phyloP scores from a whole-genome alignment of 2,113 vertebrate species.

The Aramus guarauna region DNA sequence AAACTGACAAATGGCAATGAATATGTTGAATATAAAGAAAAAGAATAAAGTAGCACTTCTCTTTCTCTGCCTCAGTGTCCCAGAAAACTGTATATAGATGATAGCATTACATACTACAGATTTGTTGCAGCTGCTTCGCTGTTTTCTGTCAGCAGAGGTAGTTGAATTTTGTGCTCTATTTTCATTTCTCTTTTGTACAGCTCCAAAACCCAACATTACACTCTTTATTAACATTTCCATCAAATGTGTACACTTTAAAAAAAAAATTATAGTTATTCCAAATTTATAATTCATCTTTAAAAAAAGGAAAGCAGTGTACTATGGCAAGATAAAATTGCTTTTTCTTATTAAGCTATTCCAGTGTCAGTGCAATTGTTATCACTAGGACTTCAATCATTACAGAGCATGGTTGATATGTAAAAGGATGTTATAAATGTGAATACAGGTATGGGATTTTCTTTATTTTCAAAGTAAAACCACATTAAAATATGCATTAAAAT shows the following conservation, averaged over 20 bases:
- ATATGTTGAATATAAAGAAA: not conserved
- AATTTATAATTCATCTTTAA: constrained; percentile 2
- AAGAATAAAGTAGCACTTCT: constrained; percentile 32
- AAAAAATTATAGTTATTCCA: not conserved
- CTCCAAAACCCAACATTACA: not conserved
- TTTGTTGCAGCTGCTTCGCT: constrained; percentile 18
- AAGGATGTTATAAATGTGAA: not conserved
- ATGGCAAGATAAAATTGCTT: not conserved
- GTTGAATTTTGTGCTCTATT: not conserved
- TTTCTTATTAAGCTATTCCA: constrained; percentile 9
- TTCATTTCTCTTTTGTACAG: not conserved
- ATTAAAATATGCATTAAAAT: not conserved
- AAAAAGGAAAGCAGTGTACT: not conserved
- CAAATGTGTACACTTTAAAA: not conserved
- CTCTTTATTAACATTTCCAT: not conserved
- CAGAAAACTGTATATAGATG: not conserved
- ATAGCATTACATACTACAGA: not conserved
- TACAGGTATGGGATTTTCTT: not conserved
- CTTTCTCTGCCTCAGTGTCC: constrained; percentile 30
- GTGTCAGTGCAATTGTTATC: not conserved
- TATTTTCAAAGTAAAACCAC: not conserved
- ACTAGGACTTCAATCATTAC: not conserved
- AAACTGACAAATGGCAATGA: not conserved
- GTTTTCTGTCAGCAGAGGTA: not conserved
- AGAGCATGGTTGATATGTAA: not conserved